Evolutionary conservation across 2,888 invertebrate genomes (phyloP).

Genomic region (Teleogryllus oceanicus): DNA sequence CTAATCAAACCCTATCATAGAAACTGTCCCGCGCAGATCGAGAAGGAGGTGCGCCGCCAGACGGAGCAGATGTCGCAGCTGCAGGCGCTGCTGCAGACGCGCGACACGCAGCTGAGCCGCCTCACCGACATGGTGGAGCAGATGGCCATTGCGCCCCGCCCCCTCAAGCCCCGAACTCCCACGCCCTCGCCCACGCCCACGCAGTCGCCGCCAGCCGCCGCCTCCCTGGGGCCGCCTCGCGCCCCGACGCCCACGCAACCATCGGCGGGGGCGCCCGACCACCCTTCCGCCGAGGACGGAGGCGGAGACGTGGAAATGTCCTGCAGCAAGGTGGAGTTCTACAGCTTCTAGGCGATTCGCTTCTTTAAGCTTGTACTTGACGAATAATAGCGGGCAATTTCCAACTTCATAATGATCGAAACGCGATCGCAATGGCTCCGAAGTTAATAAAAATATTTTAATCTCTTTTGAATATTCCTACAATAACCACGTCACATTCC

Average conservation of each 20-base stretch:
- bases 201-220: not conserved
- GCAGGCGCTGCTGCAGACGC: not conserved
- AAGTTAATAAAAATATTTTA: no score
- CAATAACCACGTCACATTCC: no score
- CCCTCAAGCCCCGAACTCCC: not conserved
- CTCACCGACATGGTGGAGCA: not conserved
- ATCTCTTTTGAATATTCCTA: no score
- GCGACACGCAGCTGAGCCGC: not conserved
- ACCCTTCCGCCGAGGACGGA: not conserved
- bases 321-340: not conserved
- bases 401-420: no score
- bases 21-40: not conserved
- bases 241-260: not conserved
- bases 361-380: no score
- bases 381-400: no score
- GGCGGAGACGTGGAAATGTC: not conserved
- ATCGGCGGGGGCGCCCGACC: not conserved
- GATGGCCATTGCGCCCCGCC: not conserved
- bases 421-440: no score
- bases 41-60: not conserved
- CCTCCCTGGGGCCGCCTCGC: not conserved
- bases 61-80: not conserved
- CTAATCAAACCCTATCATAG: no score
- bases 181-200: not conserved
- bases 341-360: no score